Percentiles rank a stretch among this genome's conserved stretches.
phyloP scores from a whole-genome alignment of 2,888 invertebrate genomes.

The Adelphocoris suturalis region DNA sequence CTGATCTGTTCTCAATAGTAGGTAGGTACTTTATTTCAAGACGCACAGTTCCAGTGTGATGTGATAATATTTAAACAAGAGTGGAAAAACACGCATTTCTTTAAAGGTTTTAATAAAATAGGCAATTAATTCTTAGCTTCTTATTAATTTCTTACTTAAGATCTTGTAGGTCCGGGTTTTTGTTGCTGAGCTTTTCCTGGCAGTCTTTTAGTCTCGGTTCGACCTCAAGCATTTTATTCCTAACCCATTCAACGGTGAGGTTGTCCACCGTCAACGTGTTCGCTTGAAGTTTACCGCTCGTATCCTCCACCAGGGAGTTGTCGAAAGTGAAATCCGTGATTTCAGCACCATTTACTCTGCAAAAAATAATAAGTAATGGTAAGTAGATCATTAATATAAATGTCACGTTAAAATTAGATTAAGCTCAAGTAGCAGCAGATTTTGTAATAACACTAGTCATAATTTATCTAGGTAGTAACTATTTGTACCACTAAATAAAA shows the following conservation, averaged over 20 bases:
- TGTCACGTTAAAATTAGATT: too few relatives aligned
- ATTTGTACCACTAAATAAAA: too few relatives aligned
- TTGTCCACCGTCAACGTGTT: conserved; percentile 95
- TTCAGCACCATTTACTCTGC: conserved; percentile 78
- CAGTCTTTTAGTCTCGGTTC: conserved; percentile 89
- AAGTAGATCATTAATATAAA: background rate
- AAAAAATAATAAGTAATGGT: background rate
- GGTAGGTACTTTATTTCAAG: too few relatives aligned
- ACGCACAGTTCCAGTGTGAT: too few relatives aligned
- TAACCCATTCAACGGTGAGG: conserved; percentile 93
- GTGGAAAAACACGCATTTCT: too few relatives aligned
- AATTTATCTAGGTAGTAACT: too few relatives aligned
- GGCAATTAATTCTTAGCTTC: too few relatives aligned
- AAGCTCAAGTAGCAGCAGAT: too few relatives aligned
- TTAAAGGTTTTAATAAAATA: too few relatives aligned
- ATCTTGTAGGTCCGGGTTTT: conserved; percentile 74
- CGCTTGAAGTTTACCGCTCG: conserved; percentile 91
- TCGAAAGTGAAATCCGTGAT: conserved; percentile 92
- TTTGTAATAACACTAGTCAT: too few relatives aligned
- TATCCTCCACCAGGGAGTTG: conserved; percentile 91
- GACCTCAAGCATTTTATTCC: conserved; percentile 88
- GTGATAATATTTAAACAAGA: too few relatives aligned
- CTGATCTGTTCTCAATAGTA: too few relatives aligned
- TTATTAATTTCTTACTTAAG: conserved; percentile 71
- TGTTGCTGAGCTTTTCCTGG: conserved; percentile 85